Evolutionary conservation across 2,888 invertebrate species (phyloP), one percentile per base, ranked within the genome.

Genomic region (Xanthia icteritia): DNA sequence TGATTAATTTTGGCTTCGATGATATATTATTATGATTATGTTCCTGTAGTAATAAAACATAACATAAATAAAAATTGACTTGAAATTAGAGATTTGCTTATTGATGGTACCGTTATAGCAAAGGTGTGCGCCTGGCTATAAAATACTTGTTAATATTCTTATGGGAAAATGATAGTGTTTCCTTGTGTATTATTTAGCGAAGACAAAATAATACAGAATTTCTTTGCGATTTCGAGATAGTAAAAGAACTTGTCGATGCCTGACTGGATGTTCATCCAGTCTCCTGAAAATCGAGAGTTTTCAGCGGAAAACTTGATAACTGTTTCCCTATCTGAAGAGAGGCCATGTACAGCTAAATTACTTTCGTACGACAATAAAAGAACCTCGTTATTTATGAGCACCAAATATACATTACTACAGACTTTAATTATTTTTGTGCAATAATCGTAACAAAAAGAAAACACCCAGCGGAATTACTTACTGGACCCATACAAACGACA

Each of bases 1-100:
- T 75, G 63, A 73, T 80, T 70, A 67, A 82, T 74, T 79, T 79
- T 74, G 17, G 51, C 45, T 72, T 39, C 42, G 27, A 74, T 77
- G 74, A 83, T 80, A 84, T 76, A 73, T 71, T 81, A 82, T 81
- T 79, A 69, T 54, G 58, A 77, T 66, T 48, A 77, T 70, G 42
- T 77, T 72, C 42, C 36, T 64, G 60, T 63, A 72, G 63, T 73
- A 31, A 84, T 81, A 83, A 83, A 78, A 83, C 36, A 65, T 54
- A 64, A 61, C 77, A 77, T 61, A 72, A 79, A 73, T 73, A 80
- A 74, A 76, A 84, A 36, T 54, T 36, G 36, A 23, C 39, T 73
- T 69, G 17, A 51, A 73, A 81, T 80, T 45, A 65, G 27, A 81
- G 45, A 56, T 84, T 74, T 84, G 74, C 56, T 81, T 42, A 63